Conservation (phyloP, 2,888 invertebrate genomes). For the Melanophora roralis region DNA sequence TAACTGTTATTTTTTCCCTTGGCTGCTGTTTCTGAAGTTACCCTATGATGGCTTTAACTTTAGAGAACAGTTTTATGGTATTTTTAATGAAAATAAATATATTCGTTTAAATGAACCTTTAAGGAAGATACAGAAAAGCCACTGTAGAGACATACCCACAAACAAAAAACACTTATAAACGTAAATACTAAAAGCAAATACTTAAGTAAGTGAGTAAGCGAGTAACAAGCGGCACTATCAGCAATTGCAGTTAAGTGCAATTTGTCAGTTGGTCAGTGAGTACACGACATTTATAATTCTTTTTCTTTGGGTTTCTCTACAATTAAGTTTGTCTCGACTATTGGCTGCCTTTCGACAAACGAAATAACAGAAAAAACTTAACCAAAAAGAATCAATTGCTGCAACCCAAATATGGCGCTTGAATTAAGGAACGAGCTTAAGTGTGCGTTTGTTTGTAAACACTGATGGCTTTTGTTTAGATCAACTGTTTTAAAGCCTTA, state of each 20-base stretch:
- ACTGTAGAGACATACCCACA: constrained; percentile 6
- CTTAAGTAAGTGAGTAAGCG: constrained; percentile 31
- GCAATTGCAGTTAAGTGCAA: constrained; percentile 63
- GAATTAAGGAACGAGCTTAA: constrained; percentile 44
- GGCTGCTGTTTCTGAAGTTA: constrained; percentile 39
- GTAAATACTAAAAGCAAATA: too few species aligned
- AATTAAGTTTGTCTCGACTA: constrained; percentile 30
- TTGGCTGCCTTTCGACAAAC: constrained; percentile 41
- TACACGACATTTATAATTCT: constrained; percentile 55
- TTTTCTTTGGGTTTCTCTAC: constrained; percentile 4
- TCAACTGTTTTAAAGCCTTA: constrained; percentile 42
- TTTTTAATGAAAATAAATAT: constrained; percentile 51
- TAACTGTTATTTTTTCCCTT: constrained; percentile 40
- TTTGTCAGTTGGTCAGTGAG: constrained; percentile 65
- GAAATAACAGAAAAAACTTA: constrained; percentile 1
- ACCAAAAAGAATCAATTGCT: constrained; percentile 40
- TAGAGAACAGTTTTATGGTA: constrained; percentile 27
- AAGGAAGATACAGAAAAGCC: constrained; percentile 55
- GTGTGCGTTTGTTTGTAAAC: background rate
- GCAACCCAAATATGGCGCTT: constrained; percentile 55
- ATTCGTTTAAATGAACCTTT: constrained; percentile 56
- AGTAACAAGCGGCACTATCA: constrained; percentile 62
- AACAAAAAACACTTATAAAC: constrained; percentile 18
- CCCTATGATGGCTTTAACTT: constrained; percentile 11
- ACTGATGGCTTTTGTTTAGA: constrained; percentile 1